phyloP scores from a whole-genome alignment of 2,113 vertebrate species.

The Prinia subflava region DNA sequence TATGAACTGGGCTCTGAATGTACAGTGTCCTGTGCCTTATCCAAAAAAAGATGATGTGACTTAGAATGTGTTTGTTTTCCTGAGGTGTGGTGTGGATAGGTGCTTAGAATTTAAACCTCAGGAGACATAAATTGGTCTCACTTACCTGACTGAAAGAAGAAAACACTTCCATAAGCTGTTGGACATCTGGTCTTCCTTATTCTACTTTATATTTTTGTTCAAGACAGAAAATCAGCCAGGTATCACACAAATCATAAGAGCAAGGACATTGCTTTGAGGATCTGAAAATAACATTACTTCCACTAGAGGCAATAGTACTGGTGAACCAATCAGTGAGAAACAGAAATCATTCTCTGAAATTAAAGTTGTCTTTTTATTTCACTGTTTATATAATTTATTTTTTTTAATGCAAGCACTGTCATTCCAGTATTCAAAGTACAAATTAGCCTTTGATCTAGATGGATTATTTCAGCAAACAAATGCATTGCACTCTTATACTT shows the following conservation, averaged over 20 bases:
- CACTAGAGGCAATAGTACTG: neutral
- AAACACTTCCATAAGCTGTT: neutral
- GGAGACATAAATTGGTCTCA: neutral
- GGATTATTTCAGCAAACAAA: neutral
- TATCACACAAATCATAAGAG: neutral
- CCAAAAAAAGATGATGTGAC: neutral
- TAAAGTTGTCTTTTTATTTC: neutral
- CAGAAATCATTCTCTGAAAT: neutral
- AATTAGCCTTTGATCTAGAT: neutral
- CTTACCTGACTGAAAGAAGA: neutral
- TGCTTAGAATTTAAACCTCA: neutral
- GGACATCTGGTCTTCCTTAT: neutral
- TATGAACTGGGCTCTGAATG: neutral
- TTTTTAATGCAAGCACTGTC: neutral
- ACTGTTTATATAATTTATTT: neutral
- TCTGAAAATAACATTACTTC: neutral
- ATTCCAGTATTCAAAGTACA: neutral
- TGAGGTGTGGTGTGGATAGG: neutral
- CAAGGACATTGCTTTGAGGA: rapidly evolving
- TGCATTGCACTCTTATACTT: neutral
- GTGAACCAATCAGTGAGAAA: neutral
- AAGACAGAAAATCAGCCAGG: neutral
- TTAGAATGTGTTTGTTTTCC: rapidly evolving
- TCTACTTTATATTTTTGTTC: neutral
- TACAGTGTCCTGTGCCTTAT: neutral